Evolutionary conservation across 2,113 vertebrate genomes (phyloP), one percentile per base, ranked within the genome.

Genomic region (Oncorhynchus gorbuscha): DNA sequence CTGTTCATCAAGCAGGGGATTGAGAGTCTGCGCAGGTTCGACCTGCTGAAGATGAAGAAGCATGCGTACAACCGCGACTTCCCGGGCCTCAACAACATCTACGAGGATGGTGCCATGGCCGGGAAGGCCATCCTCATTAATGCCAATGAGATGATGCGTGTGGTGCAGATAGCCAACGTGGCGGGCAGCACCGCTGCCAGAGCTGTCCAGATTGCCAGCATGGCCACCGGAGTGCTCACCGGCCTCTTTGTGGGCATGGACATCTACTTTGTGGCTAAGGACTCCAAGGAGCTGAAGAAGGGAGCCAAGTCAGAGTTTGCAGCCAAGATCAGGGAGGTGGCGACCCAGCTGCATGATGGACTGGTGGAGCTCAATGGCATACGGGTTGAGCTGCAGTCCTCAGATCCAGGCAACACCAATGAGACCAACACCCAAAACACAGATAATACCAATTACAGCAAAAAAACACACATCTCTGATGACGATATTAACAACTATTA

Each of bases 211-310:
- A 89, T 94, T 1, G 91, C 93, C 70, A 93, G 92, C 32, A 92
- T 92, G 89, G 92, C 93, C 24, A 93, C 91, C 0, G 91, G 90
- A 0, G 83, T 94, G 2, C 92, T 95, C 14, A 88, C 92, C 0
- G 90, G 91, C 0, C 88, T 94, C 59, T 93, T 93, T 3, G 88
- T 95, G 0, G 93, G 85, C 1, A 93, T 95, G 91, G 94, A 95
- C 74, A 88, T 95, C 64, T 93, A 93, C 82, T 94, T 94, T n/a
- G 89, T 94, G 72, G 91, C 92, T 30, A 93, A 94, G 74, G 93
- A 95, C 80, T 94, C 93, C 0, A 85, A 86, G 24, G 90, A 93
- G 59, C 91, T 94, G 0, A 92, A 90, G 81, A 94, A 91, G 39
- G 93, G 93, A 0, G 92, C 93, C 65, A 92, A 91, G 74, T 92